phyloP scores from a whole-genome alignment of 2,797 vertebrate genomes.

The Neostethus bicornis region DNA sequence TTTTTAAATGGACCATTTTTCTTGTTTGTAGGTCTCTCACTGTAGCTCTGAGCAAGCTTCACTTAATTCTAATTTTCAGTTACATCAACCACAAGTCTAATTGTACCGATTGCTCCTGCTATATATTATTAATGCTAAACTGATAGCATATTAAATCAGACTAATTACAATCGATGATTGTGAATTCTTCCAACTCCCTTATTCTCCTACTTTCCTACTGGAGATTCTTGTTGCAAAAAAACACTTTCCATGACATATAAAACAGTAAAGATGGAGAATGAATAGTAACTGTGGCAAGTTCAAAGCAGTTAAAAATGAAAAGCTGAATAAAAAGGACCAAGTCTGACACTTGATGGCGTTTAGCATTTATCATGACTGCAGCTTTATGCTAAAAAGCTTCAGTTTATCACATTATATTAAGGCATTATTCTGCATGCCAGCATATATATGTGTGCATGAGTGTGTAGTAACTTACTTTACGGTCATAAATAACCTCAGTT shows the following conservation, averaged over 20 bases:
- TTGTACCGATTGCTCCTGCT: not conserved
- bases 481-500: conserved; percentile 42
- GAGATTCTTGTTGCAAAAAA: not conserved
- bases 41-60: not conserved
- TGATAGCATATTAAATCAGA: not conserved
- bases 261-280: not conserved
- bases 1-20: not conserved
- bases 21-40: too few species aligned
- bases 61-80: not conserved
- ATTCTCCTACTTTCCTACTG: not conserved
- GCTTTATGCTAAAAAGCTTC: conserved; percentile 51
- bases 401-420: conserved; percentile 40
- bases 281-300: not conserved
- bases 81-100: too few species aligned
- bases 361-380: conserved; percentile 55
- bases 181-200: not conserved
- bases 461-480: conserved; percentile 32
- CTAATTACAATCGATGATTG: too few species aligned
- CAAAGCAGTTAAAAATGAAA: conserved; percentile 14
- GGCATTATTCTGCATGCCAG: not conserved
- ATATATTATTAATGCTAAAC: not conserved
- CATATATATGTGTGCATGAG: conserved; percentile 14
- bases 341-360: conserved; percentile 46
- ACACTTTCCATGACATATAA: not conserved
- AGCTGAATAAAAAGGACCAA: conserved; percentile 12